A percentile compares a stretch with the other conserved stretches of the same genome.
Conservation (phyloP, 2,888 invertebrate genomes). For the Torymus aiolomorphi region DNA sequence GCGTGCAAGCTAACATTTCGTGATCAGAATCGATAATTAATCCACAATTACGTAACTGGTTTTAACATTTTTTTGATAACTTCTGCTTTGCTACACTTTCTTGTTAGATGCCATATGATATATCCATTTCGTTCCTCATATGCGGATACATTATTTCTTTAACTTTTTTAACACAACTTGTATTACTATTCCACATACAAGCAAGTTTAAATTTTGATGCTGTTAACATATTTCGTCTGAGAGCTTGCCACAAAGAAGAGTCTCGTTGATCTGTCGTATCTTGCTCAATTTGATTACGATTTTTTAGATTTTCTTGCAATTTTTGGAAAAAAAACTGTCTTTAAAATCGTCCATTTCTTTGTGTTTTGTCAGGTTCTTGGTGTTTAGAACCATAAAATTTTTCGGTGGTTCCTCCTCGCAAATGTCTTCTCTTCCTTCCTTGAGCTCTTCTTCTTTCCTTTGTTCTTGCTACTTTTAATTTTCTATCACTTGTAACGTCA, state of each 20-base stretch:
- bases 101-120: constrained; percentile 20
- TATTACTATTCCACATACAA: not conserved
- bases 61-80: not conserved
- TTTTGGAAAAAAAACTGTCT: not conserved
- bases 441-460: too few relatives aligned
- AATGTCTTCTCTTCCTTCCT: too few relatives aligned
- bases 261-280: not conserved
- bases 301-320: not conserved
- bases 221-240: not conserved
- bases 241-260: not conserved
- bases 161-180: not conserved
- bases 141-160: constrained; percentile 10
- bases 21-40: constrained; percentile 12
- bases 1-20: constrained; percentile 1
- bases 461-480: too few relatives aligned
- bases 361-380: constrained; percentile 9
- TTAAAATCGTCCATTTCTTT: not conserved
- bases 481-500: too few relatives aligned
- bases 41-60: not conserved
- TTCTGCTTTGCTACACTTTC: constrained; percentile 24
- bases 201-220: constrained; percentile 8
- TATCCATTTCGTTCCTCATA: not conserved
- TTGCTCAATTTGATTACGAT: constrained; percentile 1
- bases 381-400: not conserved
- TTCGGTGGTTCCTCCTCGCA: not conserved